A percentile compares a stretch with the other conserved stretches of the same genome.
Conservation (phyloP, 2,888 invertebrate genomes). For the Lordiphosa andalusiaca region DNA sequence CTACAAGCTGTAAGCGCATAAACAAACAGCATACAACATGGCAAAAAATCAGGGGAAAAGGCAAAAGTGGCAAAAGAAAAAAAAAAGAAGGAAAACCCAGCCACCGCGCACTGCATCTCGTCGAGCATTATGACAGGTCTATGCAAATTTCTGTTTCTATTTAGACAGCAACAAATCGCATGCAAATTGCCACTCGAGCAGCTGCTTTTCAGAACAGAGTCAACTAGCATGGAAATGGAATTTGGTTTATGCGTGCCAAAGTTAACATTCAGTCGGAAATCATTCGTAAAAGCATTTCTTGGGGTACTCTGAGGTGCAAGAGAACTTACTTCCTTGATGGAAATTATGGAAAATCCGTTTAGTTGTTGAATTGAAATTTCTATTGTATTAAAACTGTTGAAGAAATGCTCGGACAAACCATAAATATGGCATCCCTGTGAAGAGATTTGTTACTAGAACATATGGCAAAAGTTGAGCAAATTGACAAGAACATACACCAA, state of each 20-base stretch:
- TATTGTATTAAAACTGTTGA: too few species aligned
- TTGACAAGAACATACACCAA: too few species aligned
- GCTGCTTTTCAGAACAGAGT: constrained; percentile 28
- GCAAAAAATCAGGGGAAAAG: constrained; percentile 1
- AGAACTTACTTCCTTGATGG: too few species aligned
- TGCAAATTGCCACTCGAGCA: constrained; percentile 71
- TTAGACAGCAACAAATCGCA: constrained; percentile 65
- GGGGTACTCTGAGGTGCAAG: too few species aligned
- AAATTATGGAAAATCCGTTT: too few species aligned
- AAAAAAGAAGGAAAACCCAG: background rate
- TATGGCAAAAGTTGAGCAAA: too few species aligned
- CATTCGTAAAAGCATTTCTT: background rate
- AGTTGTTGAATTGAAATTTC: too few species aligned
- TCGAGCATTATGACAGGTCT: constrained; percentile 60
- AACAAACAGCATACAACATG: constrained; percentile 39
- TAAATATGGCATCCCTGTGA: too few species aligned
- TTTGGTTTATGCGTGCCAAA: constrained; percentile 6
- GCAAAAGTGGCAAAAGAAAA: background rate
- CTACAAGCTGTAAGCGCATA: constrained; percentile 44
- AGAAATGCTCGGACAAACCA: too few species aligned
- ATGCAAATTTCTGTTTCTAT: constrained; percentile 54
- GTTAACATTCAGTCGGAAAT: background rate
- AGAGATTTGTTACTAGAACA: too few species aligned
- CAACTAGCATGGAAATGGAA: constrained; percentile 13
- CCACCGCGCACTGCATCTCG: constrained; percentile 23